A percentile compares a stretch with the other conserved stretches of the same genome.
These are phyloP conservation scores for Hycleus cichorii DNA, from an alignment of 1,140 invertebrate genomes.

Conservation along the genomic window DNA sequence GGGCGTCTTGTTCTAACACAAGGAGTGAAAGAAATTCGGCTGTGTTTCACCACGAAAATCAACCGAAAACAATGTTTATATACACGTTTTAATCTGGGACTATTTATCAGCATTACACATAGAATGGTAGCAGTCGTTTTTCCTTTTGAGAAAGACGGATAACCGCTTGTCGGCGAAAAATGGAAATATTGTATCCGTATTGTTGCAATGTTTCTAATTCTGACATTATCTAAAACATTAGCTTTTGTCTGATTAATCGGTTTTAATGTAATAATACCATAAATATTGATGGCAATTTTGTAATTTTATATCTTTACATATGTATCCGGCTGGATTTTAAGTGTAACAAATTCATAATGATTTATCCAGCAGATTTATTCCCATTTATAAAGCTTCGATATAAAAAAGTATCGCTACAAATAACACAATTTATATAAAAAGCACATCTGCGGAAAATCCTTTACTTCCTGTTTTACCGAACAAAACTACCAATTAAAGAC, in stretches of 20 bases:
- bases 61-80: conserved; percentile 18
- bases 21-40: conserved; percentile 9
- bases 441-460: too few relatives aligned
- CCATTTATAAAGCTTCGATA: background rate
- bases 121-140: conserved; percentile 4
- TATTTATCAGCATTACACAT: conserved; percentile 28
- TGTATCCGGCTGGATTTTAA: too few relatives aligned
- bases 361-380: conserved; percentile 9
- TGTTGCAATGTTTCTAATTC: conserved; percentile 22
- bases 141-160: conserved; percentile 23
- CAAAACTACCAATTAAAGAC: too few relatives aligned
- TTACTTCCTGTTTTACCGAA: too few relatives aligned
- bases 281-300: too few relatives aligned
- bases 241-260: conserved; percentile 23
- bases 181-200: conserved; percentile 29
- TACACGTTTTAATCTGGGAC: conserved; percentile 16
- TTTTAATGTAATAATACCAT: conserved; percentile 18
- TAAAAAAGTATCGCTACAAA: background rate
- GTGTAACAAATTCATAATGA: conserved; percentile 10
- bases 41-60: conserved; percentile 1
- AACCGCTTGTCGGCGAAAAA: conserved; percentile 22
- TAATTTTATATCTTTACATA: too few relatives aligned
- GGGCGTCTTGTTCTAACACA: conserved; percentile 1
- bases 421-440: too few relatives aligned
- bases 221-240: conserved; percentile 25